A percentile compares a stretch with the other conserved stretches of the same genome.
These are phyloP conservation scores for Condylura cristata DNA, from an alignment of 2,113 vertebrate species.

Conservation along the genomic window DNA sequence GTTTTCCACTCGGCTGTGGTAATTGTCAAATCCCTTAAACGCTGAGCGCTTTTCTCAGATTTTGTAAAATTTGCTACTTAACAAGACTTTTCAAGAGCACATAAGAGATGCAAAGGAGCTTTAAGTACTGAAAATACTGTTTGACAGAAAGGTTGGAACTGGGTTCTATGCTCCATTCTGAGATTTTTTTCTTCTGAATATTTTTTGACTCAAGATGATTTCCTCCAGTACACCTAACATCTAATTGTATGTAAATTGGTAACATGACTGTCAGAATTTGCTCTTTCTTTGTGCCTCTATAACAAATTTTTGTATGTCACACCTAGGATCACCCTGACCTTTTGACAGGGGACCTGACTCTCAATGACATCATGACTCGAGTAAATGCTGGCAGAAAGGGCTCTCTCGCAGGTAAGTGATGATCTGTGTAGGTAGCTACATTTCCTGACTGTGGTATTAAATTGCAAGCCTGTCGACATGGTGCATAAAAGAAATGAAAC, in stretches of 20 bases:
- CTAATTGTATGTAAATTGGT: neutral
- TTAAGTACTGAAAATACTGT: neutral
- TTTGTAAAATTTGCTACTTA: neutral
- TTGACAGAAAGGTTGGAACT: neutral
- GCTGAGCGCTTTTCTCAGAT: neutral
- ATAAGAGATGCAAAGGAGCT: neutral
- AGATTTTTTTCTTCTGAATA: neutral
- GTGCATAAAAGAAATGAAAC: neutral
- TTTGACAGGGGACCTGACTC: constrained; percentile 92
- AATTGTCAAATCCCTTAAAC: neutral
- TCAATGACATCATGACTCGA: constrained; percentile 94
- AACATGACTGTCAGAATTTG: neutral
- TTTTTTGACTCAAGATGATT: constrained; percentile 3
- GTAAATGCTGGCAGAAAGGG: constrained; percentile 95
- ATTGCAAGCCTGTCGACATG: neutral
- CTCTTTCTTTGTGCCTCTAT: constrained; percentile 13
- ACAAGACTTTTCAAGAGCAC: neutral
- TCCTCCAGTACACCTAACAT: neutral
- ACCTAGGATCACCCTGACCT: constrained; percentile 96
- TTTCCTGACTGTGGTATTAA: neutral
- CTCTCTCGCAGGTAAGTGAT: constrained; percentile 90
- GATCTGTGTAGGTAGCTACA: neutral
- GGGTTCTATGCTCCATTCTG: neutral
- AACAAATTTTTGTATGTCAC: constrained; percentile 7
- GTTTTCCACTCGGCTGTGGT: neutral